Evolutionary conservation across 2,113 vertebrate species (phyloP), one percentile per base, ranked within the genome.

Genomic region (Nerophis ophidion): DNA sequence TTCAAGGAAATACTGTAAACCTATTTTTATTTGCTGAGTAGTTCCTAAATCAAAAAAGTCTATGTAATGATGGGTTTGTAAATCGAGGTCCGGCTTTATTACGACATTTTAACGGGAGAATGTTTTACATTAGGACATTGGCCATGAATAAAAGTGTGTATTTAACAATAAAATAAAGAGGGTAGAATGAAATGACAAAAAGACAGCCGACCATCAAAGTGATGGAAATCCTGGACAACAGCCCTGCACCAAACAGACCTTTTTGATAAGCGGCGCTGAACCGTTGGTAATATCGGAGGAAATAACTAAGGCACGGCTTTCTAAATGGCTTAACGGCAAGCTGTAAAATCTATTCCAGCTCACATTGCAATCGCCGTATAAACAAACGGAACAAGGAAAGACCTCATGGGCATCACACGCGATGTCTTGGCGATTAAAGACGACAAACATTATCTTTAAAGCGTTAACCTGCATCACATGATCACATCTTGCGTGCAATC

Each of bases 261-360:
- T 44, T 57, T 48, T 16, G 16, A 48, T 48, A 48, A 16, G 8
- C 10, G 38, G 38, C 8, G 6, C 55, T 45, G 56, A 57, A 12
- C 8, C 19, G 5, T 12, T 45, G 11, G 19, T 42, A 44, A 53
- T 53, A 38, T n/a, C 9, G 15, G 4, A 38, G 15, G 35, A 9
- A 35, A 49, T 48, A 3, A 14, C 12, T 19, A 12, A 56, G 4
- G 14, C 54, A 60, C 8, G 3, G 17, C 17, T 13, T 3, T 33
- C 26, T 42, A 42, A 38, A 56, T 14, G 46, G 45, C 12, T 55
- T 9, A 45, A 12, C 36, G 45, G n/a, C 26, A 44, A 14, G 50
- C 26, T 48, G 42, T 57, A 16, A 14, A 44, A 63, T 70, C 26
- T 50, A 57, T 59, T 71, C 63, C 51, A 57, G 49, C 11, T 69